These are phyloP conservation scores for Thera obeliscata DNA, from an alignment of 2,888 invertebrate genomes.

Conservation along the genomic window DNA sequence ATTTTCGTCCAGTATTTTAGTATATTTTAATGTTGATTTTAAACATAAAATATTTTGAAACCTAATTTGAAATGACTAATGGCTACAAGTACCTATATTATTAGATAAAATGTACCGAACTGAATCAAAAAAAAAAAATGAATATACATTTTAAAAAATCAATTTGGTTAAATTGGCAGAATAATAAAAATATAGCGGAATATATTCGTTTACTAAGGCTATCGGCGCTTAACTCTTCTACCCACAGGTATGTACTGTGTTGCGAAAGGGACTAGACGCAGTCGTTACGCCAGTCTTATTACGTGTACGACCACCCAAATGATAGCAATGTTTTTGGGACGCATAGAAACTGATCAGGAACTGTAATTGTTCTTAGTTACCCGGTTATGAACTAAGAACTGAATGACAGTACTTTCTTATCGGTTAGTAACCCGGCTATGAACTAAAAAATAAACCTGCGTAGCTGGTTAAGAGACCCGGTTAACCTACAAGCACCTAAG, in stretches of 20 bases:
- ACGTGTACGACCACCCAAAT: slow-evolving; percentile 21
- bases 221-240: not conserved
- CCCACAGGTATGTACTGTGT: slow-evolving; percentile 7
- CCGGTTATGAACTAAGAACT: too few relatives aligned
- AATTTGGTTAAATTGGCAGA: too few relatives aligned
- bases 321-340: slow-evolving; percentile 12
- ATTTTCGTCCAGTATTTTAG: slow-evolving; percentile 15
- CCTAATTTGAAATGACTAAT: slow-evolving; percentile 1
- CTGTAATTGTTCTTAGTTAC: too few relatives aligned
- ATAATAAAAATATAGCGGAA: not conserved
- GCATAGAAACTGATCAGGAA: too few relatives aligned
- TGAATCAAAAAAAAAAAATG: too few relatives aligned
- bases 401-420: too few relatives aligned
- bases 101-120: too few relatives aligned
- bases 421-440: too few relatives aligned
- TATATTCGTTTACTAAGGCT: not conserved
- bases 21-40: not conserved
- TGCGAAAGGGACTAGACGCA: slow-evolving; percentile 29
- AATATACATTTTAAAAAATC: too few relatives aligned
- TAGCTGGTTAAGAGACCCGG: too few relatives aligned
- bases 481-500: too few relatives aligned
- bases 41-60: not conserved
- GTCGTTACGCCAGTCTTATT: slow-evolving; percentile 18
- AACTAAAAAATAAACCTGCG: too few relatives aligned
- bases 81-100: not conserved